Evolutionary conservation across 1,140 invertebrate species (phyloP).

Genomic region (Philotrypesis tridentata): DNA sequence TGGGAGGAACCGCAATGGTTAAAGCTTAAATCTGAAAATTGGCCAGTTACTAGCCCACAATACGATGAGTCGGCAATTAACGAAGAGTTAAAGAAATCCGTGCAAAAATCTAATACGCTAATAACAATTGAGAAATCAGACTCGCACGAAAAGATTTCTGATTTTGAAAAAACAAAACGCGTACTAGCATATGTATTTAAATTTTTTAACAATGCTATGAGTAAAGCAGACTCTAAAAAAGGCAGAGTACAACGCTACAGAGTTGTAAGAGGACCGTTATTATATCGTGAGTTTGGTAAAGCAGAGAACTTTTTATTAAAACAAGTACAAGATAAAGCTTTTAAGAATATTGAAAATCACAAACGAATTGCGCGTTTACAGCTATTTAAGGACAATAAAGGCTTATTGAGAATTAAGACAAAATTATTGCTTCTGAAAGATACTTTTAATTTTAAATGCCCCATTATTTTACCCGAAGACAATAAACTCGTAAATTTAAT

Average conservation of each 20-base stretch:
- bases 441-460: neutral
- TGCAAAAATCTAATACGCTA: neutral
- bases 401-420: constrained; percentile 51
- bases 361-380: constrained; percentile 36
- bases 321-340: constrained; percentile 49
- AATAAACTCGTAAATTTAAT: neutral
- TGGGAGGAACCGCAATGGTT: constrained; percentile 63
- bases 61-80: constrained; percentile 48
- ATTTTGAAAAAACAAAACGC: constrained; percentile 52
- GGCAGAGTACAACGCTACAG: too few relatives aligned
- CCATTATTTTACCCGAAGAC: constrained; percentile 49
- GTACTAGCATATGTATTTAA: too few relatives aligned
- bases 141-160: constrained; percentile 48
- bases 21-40: constrained; percentile 40
- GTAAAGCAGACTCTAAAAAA: too few relatives aligned
- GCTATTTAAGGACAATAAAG: constrained; percentile 48
- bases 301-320: constrained; percentile 52
- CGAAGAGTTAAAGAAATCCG: constrained; percentile 42
- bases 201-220: too few relatives aligned
- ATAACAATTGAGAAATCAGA: neutral
- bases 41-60: constrained; percentile 46
- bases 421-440: constrained; percentile 48
- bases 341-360: constrained; percentile 21
- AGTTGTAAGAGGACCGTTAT: too few relatives aligned
- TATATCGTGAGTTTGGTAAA: constrained; percentile 52